Evolutionary conservation across 2,888 invertebrate species (phyloP), one percentile per base, ranked within the genome.

Genomic region (Belgica antarctica): DNA sequence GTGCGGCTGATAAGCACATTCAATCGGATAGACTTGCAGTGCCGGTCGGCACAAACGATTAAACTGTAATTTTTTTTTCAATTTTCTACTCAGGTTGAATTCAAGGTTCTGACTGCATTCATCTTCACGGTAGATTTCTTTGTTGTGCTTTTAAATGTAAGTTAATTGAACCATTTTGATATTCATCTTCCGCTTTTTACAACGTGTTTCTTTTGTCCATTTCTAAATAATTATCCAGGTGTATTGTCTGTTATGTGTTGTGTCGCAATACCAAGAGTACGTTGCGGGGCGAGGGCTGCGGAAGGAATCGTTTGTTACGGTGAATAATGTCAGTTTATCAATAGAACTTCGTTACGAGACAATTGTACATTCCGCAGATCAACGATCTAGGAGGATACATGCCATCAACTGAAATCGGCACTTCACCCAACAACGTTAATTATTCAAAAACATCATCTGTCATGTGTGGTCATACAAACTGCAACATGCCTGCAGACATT

Each of bases 401-500:
- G 41, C 41, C 41, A 10, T 41, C 41, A 10, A 41, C 2, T 41
- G 41, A 41, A n/a, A 2, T 5, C 3, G 15, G 12, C 15, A 41
- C 41, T 3, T 41, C 41, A 10, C 41, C 41, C 3, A 2, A 41
- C 15, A 41, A 41, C n/a, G 3, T 41, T 12, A 41, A n/a, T 12
- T 15, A 41, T 2, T 41, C 41, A 15, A 41, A 41, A 41, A 41
- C 41, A 3, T 41, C 41, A 10, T 41, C 41, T 2, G n/a, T 41
- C n/a, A 41, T 41, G 41, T 41, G 41, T 41, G n/a, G n/a, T n/a
- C 41, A 41, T 41, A 41, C 41, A 41, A 41, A 41, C 15, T 41
- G 41, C 41, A 41, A 41, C 15, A 4, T 10, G n/a, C 41, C 2
- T n/a, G n/a, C n/a, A n/a, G n/a, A n/a, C n/a, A n/a, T n/a, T n/a